Base-by-base conservation (phyloP, 2,113 vertebrate species). In the Pseudorasbora parva region DNA sequence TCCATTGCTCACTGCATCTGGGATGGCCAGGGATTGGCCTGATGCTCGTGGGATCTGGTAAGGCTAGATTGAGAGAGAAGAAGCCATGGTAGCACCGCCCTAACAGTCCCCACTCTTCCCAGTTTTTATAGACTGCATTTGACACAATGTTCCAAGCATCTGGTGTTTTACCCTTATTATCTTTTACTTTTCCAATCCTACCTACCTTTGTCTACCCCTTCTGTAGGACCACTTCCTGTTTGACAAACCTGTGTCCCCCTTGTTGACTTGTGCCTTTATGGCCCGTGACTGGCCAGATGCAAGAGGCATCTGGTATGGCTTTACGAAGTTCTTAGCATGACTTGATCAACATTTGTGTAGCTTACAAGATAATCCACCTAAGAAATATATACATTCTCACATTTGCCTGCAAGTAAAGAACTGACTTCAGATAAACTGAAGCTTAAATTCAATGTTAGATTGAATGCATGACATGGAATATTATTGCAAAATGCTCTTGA, bases 231-330 rank as follows among this genome's bases (percentile, higher is more conserved):
- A 96, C 87, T 96, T 96, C 89, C 93, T 96, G 83, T 96, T 96
- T 89, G 95, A 96, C 90, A 96, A 96, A 82, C 95, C 95, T 17
- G 95, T 96, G 64, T 96, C 95, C 78, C 95, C 95, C 37, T 90
- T 96, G 92, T 91, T 96, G 85, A 96, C 95, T 7, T 95, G 95
- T 87, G 94, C 90, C 81, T 91, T 91, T 85, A 92, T 92, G 90
- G 92, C 92, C 78, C 89, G 91, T n/a, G 92, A 92, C 87, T 92
- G 92, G 92, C 92, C 92, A 21, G 92, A 92, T 73, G 76, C 92
- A 79, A 89, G 92, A 43, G 97, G 97, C 91, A 98, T 98, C 94
- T 98, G 97, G 97, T 98, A 97, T 1, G 96, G 88, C 87, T 81
- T 56, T 69, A 33, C 30, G 8, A 81, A 25, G 47, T 69, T 81